A percentile compares a stretch with the other conserved stretches of the same genome.
phyloP scores from a whole-genome alignment of 2,888 invertebrate genomes.

The Chironomus riparius region DNA sequence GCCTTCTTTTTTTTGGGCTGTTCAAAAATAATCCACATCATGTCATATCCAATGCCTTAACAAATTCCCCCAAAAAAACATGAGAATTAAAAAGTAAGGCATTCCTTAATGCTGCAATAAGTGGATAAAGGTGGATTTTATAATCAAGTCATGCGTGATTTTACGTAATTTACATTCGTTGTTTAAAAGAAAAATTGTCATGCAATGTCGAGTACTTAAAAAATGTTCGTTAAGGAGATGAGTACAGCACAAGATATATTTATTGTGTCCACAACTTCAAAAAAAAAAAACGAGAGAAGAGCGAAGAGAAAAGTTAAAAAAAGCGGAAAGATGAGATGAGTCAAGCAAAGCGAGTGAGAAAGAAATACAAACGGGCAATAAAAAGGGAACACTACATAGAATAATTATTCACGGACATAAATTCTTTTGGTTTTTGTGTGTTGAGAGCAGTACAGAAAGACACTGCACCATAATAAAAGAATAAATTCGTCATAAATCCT shows the following conservation, averaged over 20 bases:
- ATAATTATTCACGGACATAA: conserved; percentile 24
- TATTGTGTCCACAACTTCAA: background rate
- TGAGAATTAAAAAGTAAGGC: no score
- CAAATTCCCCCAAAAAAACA: no score
- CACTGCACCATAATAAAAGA: conserved; percentile 28
- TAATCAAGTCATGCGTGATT: no score
- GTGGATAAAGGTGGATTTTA: no score
- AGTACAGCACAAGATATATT: background rate
- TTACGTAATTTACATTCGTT: no score
- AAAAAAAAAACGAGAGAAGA: background rate
- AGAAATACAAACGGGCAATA: background rate
- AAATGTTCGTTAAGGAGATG: no score
- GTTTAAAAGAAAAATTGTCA: no score
- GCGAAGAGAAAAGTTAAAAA: background rate
- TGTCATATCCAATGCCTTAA: no score
- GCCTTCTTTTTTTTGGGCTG: no score
- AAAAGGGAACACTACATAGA: background rate
- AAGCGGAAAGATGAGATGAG: background rate
- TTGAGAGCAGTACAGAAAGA: background rate
- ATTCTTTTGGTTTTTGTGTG: background rate
- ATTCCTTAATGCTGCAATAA: no score
- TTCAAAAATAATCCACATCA: no score
- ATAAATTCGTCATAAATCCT: conserved; percentile 32
- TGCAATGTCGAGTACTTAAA: no score
- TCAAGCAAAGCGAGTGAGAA: background rate